Conservation (phyloP, 2,888 invertebrate species). For the Lycophotia porphyrea region DNA sequence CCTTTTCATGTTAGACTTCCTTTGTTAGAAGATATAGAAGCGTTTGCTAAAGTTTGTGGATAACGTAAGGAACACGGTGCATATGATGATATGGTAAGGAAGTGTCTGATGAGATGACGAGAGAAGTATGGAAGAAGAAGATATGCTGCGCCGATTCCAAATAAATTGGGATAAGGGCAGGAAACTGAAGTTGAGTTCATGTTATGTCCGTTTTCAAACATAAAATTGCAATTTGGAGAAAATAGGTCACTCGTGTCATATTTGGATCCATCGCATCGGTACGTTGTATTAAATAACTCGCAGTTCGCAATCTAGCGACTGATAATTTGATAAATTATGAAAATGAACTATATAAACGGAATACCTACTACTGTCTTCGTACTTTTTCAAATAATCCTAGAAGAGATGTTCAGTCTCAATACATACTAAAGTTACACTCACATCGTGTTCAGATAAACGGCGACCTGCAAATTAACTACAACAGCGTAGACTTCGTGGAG, state of each 20-base stretch:
- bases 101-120: too few relatives aligned
- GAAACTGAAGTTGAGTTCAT: background rate
- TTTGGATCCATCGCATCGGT: background rate
- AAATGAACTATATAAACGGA: too few relatives aligned
- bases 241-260: background rate
- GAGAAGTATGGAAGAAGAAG: too few relatives aligned
- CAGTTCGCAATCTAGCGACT: background rate
- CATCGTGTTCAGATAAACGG: constrained; percentile 88
- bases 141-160: too few relatives aligned
- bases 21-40: too few relatives aligned
- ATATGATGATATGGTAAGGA: background rate
- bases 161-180: too few relatives aligned
- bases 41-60: too few relatives aligned
- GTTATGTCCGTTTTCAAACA: background rate
- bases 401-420: background rate
- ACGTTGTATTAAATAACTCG: background rate
- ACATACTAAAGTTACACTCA: background rate
- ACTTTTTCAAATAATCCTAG: background rate
- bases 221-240: background rate
- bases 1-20: too few relatives aligned
- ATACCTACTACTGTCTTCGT: background rate
- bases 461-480: constrained; percentile 96
- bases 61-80: too few relatives aligned
- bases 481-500: constrained; percentile 98
- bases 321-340: too few relatives aligned